phyloP scores from a whole-genome alignment of 1,140 invertebrate species.

The Dinoponera quadriceps region DNA sequence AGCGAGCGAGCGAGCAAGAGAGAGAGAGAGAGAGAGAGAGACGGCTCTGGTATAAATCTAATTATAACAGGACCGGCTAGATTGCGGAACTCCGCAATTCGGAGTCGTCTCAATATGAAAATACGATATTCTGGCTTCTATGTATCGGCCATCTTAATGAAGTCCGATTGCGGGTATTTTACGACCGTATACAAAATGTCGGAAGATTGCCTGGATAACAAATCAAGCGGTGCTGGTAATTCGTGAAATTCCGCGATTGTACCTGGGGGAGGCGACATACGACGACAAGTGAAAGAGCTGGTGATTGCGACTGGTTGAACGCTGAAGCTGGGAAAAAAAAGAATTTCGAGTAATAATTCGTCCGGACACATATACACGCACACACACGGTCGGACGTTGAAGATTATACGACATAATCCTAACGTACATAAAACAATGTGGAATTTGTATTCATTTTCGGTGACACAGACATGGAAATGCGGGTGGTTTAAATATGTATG shows the following conservation, averaged over 20 bases:
- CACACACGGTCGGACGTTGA: background rate
- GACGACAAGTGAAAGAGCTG: background rate
- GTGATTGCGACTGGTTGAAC: background rate
- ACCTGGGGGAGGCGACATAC: background rate
- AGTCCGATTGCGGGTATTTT: conserved; percentile 36
- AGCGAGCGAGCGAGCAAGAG: too few relatives aligned
- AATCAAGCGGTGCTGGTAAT: conserved; percentile 15
- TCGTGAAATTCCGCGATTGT: conserved; percentile 17
- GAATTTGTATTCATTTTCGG: background rate
- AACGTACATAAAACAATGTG: background rate
- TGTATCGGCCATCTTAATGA: conserved; percentile 48
- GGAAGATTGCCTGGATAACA: conserved; percentile 1
- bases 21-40: background rate
- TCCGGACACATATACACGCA: too few relatives aligned
- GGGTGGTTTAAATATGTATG: background rate
- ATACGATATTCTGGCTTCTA: background rate
- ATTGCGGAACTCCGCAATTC: conserved; percentile 44
- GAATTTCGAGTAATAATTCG: too few relatives aligned
- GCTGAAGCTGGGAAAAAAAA: too few relatives aligned
- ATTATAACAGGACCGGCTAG: conserved; percentile 63
- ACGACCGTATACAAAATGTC: conserved; percentile 21
- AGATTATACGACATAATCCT: background rate
- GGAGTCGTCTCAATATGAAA: conserved; percentile 37
- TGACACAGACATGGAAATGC: background rate
- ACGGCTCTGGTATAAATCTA: conserved; percentile 65